A percentile compares a stretch with the other conserved stretches of the same genome.
phyloP scores from a whole-genome alignment of 1,140 invertebrate species.

The Drosophila parvula region DNA sequence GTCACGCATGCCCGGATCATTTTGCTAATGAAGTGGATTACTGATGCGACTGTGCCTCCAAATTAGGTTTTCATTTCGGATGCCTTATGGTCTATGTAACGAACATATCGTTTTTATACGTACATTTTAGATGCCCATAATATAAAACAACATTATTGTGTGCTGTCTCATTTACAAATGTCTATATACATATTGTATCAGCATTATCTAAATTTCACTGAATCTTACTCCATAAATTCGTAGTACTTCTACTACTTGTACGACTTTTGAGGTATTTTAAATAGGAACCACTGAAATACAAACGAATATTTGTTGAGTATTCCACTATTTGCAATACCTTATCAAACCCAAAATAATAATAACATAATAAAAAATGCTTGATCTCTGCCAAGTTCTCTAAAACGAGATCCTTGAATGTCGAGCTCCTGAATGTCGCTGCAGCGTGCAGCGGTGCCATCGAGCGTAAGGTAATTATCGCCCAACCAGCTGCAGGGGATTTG shows the following conservation, averaged over 20 bases:
- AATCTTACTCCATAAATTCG: neutral
- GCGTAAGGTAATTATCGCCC: constrained; percentile 44
- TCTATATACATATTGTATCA: constrained; percentile 1
- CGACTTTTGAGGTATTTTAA: too few species aligned
- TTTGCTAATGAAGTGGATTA: constrained; percentile 66
- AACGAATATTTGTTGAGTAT: too few species aligned
- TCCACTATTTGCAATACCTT: constrained; percentile 22
- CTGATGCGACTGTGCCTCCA: constrained; percentile 18
- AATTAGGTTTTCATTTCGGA: constrained; percentile 21
- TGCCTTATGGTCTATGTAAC: neutral
- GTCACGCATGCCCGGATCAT: constrained; percentile 54
- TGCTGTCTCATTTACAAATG: neutral
- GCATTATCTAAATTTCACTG: neutral
- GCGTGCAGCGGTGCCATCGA: neutral
- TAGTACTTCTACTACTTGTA: too few species aligned
- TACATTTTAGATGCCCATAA: constrained; percentile 1
- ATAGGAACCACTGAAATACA: neutral
- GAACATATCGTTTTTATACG: constrained; percentile 1
- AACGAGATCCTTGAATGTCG: constrained; percentile 17
- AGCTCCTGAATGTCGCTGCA: neutral
- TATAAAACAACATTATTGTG: neutral
- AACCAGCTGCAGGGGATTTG: constrained; percentile 11
- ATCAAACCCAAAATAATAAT: constrained; percentile 10
- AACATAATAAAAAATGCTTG: constrained; percentile 46
- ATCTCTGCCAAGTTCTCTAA: constrained; percentile 12